Base-by-base conservation (phyloP, 2,113 vertebrate genomes). In the Paradisaea rubra region DNA sequence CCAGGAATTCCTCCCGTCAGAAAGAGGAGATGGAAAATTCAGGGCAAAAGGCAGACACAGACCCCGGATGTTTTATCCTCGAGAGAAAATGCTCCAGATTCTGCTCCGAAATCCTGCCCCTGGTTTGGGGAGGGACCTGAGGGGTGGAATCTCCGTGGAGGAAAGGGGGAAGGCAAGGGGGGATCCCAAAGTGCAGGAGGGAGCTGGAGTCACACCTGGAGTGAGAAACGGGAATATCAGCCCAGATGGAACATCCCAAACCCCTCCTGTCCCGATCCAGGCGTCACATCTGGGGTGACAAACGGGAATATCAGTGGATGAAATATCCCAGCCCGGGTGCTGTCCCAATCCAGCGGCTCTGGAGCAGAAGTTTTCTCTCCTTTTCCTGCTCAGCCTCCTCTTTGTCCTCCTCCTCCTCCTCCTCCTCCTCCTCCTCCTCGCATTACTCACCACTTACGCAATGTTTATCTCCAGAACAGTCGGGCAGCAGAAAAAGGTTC, bases 381-480 rank as follows among this genome's bases (percentile, higher is more conserved):
- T 47, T 23, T 8, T 59, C n/a, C 71, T 15, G 8, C 66, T 70
- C 45, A 3, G 2, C 18, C 73, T 69, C 47, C 53, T 60, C n/a
- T 60, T 74, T 37, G 37, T 74, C 44, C 70, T 25, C 27, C 73
- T 73, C 57, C 57, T 65, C 54, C 70, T 45, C 54, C 70, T 64
- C 71, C 69, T 44, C 20, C 70, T 72, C 65, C 70, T 74, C 45
- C 70, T 56, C 18, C 64, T 52, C n/a, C 65, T 68, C 50, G 42
- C 69, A 10, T 78, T 86, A 53, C 65, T 94, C 73, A 45, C 87
- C 10, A 37, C 15, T 96, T 89, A 72, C 17, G 63, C 88, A 91
- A 89, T 10, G 68, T 69, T 93, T 66, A 59, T 86, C 85, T 88
- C 73, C 83, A 37, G 65, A 50, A 88, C 91, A 80, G 88, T 45